A percentile compares a stretch with the other conserved stretches of the same genome.
These are phyloP conservation scores for Apogon hyalosoma DNA, from an alignment of 2,797 vertebrate genomes.

Conservation along the genomic window DNA sequence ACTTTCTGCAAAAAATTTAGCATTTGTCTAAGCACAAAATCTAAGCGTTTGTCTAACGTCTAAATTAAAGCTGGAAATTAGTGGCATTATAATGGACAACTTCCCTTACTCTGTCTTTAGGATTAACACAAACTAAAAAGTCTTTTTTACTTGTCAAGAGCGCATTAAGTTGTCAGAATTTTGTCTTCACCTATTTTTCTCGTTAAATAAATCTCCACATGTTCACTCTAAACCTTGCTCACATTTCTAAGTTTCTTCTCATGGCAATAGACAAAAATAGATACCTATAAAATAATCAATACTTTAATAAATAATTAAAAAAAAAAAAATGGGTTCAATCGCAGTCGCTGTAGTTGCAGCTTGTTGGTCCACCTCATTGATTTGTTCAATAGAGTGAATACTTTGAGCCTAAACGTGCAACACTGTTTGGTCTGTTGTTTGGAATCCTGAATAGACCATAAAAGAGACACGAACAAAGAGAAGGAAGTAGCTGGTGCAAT, in stretches of 20 bases:
- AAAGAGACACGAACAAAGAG: constrained; percentile 84
- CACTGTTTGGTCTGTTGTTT: constrained; percentile 75
- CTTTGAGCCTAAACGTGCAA: constrained; percentile 68
- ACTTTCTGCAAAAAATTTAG: constrained; percentile 42
- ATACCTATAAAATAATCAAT: constrained; percentile 67
- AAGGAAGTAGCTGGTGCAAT: constrained; percentile 81
- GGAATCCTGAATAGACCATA: constrained; percentile 75
- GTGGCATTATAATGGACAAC: neutral
- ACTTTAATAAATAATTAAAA: constrained; percentile 49
- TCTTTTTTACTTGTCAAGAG: neutral
- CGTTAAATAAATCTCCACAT: constrained; percentile 5
- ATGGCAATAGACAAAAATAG: constrained; percentile 35
- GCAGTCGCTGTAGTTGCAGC: constrained; percentile 44
- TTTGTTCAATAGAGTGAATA: constrained; percentile 65
- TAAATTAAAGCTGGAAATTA: constrained; percentile 15
- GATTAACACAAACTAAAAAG: constrained; percentile 5
- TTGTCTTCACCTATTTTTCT: neutral
- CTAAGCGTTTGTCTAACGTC: constrained; percentile 17
- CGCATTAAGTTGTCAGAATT: neutral
- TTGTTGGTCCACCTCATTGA: constrained; percentile 66
- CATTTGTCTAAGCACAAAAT: neutral
- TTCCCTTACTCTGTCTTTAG: neutral
- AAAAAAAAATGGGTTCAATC: constrained; percentile 52
- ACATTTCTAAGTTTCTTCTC: constrained; percentile 15
- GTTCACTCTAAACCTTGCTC: constrained; percentile 21